Percentiles rank a stretch among this genome's conserved stretches.
These are phyloP conservation scores for Clarias batrachus DNA, from an alignment of 2,113 vertebrate genomes.

Conservation along the genomic window DNA sequence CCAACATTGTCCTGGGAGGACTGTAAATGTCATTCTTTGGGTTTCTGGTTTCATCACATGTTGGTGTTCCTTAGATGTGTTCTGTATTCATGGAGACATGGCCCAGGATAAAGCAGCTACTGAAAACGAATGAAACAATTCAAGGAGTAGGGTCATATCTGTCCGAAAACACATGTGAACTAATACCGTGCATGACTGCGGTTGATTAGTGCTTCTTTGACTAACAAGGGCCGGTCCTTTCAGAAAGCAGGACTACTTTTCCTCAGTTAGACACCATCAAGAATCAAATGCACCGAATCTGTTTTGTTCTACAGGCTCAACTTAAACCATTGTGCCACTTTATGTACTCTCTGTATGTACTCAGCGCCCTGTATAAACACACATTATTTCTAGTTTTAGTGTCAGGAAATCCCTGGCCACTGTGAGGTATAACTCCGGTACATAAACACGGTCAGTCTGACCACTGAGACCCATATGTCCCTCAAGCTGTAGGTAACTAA, in stretches of 20 bases:
- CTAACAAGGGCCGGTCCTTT: not conserved
- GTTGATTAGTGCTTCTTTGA: not conserved
- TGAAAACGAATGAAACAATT: not conserved
- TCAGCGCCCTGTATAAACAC: not conserved
- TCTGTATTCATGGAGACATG: not conserved
- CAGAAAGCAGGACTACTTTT: not conserved
- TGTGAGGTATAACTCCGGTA: constrained; percentile 4
- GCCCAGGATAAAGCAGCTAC: not conserved
- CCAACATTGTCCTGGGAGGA: no score
- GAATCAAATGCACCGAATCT: not conserved
- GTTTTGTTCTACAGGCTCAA: not conserved
- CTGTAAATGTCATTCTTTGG: not conserved
- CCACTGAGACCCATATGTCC: constrained; percentile 20
- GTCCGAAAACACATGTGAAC: not conserved
- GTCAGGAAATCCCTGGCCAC: not conserved
- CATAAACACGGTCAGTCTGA: constrained; percentile 19
- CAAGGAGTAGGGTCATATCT: not conserved
- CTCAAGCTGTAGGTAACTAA: constrained; percentile 15
- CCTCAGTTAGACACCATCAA: not conserved
- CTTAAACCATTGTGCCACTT: not conserved
- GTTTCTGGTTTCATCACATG: not conserved
- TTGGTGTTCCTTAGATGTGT: not conserved
- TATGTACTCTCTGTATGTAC: not conserved
- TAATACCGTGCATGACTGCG: not conserved
- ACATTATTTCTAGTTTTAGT: not conserved